Conservation (phyloP, 2,888 invertebrate species). For the Neria commutata region DNA sequence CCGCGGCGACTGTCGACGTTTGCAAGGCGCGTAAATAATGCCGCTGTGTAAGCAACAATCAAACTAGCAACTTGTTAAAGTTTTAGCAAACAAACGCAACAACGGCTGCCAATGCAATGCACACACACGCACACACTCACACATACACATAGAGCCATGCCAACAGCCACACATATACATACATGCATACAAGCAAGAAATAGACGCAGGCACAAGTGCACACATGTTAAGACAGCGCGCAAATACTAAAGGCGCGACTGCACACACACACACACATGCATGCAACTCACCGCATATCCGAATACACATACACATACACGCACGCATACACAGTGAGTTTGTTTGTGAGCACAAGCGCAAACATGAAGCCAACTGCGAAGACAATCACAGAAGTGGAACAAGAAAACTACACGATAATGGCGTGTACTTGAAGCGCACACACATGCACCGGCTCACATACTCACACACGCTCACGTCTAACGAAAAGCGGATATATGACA, state of each 20-base stretch:
- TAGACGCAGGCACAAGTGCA: too few species aligned
- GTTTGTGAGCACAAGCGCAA: neutral
- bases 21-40: slow-evolving; percentile 19
- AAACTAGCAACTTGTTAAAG: slow-evolving; percentile 27
- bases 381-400: slow-evolving; percentile 23
- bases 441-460: neutral
- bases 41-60: slow-evolving; percentile 29
- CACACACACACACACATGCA: neutral
- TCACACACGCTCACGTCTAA: neutral
- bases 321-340: slow-evolving; percentile 4
- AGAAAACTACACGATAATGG: slow-evolving; percentile 22
- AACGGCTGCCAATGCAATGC: neutral
- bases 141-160: neutral
- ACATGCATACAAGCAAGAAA: too few species aligned
- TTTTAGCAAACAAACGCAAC: slow-evolving; percentile 15
- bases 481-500: neutral
- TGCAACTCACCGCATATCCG: neutral
- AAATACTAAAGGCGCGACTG: too few species aligned
- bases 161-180: neutral
- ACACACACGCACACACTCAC: slow-evolving; percentile 3
- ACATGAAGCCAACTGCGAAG: slow-evolving; percentile 7
- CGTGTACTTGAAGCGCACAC: slow-evolving; percentile 20
- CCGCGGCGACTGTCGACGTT: neutral
- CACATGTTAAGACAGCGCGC: too few species aligned
- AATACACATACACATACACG: slow-evolving; percentile 1